A percentile compares a stretch with the other conserved stretches of the same genome.
phyloP scores from a whole-genome alignment of 1,140 invertebrate species.

The Nasonia vitripennis region DNA sequence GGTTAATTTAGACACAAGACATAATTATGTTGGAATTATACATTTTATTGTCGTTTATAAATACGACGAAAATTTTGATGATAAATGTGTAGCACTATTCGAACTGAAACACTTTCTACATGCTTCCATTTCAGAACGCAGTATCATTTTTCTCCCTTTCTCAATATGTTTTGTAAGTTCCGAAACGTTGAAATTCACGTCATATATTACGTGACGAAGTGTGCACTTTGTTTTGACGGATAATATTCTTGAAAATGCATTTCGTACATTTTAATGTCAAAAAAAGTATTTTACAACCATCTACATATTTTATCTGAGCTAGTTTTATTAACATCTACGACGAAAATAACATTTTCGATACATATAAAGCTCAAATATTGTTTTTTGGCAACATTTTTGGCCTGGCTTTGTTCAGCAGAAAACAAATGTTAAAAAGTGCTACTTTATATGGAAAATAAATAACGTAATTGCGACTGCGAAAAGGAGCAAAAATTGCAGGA shows the following conservation, averaged over 20 bases:
- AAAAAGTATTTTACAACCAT: no score
- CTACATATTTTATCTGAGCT: no score
- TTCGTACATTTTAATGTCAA: not conserved
- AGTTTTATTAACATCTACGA: no score
- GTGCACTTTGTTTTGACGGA: not conserved
- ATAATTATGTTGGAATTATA: no score
- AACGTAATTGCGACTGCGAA: not conserved
- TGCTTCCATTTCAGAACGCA: not conserved
- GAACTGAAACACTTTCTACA: not conserved
- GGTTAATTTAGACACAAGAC: no score
- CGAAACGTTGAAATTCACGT: not conserved
- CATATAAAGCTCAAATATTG: no score
- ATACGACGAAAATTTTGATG: not conserved
- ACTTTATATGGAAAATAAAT: not conserved
- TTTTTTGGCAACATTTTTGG: no score
- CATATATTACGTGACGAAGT: conserved; percentile 5
- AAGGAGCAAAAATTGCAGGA: not conserved
- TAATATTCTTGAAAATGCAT: not conserved
- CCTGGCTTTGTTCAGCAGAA: no score
- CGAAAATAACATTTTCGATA: no score
- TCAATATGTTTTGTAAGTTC: conserved; percentile 5
- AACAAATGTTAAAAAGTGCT: no score
- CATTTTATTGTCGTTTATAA: no score
- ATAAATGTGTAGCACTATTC: conserved; percentile 27
- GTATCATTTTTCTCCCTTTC: conserved; percentile 1